Base-by-base conservation (phyloP, 2,797 vertebrate species). In the Sylvilagus floridanus region DNA sequence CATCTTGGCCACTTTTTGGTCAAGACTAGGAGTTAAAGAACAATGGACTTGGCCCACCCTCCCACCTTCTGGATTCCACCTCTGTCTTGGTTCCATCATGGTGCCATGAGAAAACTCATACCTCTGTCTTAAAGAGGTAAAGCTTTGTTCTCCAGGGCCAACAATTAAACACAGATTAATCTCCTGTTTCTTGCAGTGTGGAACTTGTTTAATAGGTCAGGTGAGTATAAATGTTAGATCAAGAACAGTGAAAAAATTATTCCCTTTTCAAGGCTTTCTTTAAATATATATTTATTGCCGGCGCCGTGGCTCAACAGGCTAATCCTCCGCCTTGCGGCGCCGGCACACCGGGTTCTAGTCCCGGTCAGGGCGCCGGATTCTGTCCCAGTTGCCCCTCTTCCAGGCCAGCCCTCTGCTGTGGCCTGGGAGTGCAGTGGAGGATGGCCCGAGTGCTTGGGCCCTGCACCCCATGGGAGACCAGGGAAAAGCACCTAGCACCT, bases 201-300 rank as follows among this genome's bases (percentile, higher is more conserved):
- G 4, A 57, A 65, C 42, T 94, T 81, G 3, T 42, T 0, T 79
- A n/a, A 62, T 50, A n/a, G 24, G 7, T n/a, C 47, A 54, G 22
- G 4, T 78, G 42, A 91, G 37, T 47, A 52, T 93, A 82, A 78
- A 60, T 78, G 66, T 94, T 65, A 79, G 50, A 69, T 83, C 37
- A 42, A 81, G 47, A 66, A 47, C 32, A 76, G 62, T 50, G 13
- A 92, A 47, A 72, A 76, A 85, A 88, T 37, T 22, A 42, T 37
- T 85, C 13, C 63, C 17, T 85, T 96, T 91, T 84, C 47, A 42
- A 84, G 7, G 81, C 79, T 88, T 65, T 88, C 52, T 35, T 35
- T 35, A 35, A 35, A 35, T 35, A 35, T 35, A 2, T 35, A 35
- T 35, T 35, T 35, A 35, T 35, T 35, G n/a, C n/a, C n/a, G n/a